A percentile compares a stretch with the other conserved stretches of the same genome.
Evolutionary conservation across 2,113 vertebrate genomes (phyloP).

Genomic region (Sorex fumeus): DNA sequence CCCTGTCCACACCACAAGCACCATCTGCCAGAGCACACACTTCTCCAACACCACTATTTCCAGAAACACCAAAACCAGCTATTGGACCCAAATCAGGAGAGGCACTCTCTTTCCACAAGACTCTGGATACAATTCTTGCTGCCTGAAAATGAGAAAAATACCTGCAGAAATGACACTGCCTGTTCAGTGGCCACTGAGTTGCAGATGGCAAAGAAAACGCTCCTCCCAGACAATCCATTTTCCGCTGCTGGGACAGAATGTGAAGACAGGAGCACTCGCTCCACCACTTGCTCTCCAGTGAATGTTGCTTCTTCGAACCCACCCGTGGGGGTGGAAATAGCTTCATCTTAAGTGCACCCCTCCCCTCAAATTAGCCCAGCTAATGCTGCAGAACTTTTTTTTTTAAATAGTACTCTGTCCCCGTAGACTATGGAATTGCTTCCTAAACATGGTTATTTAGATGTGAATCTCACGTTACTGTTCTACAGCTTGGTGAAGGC

Average conservation of each 20-base stretch:
- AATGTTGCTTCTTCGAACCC: too few relatives aligned
- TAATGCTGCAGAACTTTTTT: background rate
- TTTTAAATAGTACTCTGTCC: background rate
- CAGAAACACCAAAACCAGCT: background rate
- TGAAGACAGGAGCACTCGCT: background rate
- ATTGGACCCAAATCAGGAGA: background rate
- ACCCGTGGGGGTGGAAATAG: too few relatives aligned
- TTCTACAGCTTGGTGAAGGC: background rate
- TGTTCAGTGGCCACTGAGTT: background rate
- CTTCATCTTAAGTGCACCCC: too few relatives aligned
- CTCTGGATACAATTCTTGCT: background rate
- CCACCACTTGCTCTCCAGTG: background rate
- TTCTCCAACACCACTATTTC: background rate
- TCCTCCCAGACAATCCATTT: background rate
- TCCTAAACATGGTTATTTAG: background rate
- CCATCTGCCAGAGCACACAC: background rate
- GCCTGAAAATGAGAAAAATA: background rate
- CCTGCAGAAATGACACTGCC: background rate
- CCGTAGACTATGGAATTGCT: background rate
- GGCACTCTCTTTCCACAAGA: background rate
- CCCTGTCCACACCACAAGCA: too few relatives aligned
- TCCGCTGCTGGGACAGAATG: background rate
- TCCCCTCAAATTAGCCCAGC: background rate
- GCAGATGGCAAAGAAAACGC: background rate
- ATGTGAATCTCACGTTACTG: background rate